Evolutionary conservation across 1,140 invertebrate genomes (phyloP).

Genomic region (Drosophila mauritiana): DNA sequence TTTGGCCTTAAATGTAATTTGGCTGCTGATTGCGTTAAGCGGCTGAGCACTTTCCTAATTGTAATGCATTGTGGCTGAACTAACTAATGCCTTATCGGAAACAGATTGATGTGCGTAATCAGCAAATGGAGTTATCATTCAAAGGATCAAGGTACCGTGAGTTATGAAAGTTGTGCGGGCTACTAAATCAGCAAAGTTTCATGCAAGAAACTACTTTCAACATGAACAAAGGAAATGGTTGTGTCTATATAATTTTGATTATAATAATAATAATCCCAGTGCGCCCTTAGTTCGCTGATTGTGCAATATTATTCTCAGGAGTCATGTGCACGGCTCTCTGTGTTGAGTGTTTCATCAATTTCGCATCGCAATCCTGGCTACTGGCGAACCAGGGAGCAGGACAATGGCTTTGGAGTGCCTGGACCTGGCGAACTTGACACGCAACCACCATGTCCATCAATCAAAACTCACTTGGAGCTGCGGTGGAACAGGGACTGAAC

Average conservation of each 20-base stretch:
- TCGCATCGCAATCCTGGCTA: slow-evolving; percentile 7
- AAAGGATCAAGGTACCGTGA: too few relatives aligned
- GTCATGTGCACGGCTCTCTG: slow-evolving; percentile 25
- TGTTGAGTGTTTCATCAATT: slow-evolving; percentile 35
- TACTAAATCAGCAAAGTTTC: not conserved
- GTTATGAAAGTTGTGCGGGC: not conserved
- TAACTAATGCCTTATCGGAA: slow-evolving; percentile 28
- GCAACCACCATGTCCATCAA: slow-evolving; percentile 35
- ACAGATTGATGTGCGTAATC: slow-evolving; percentile 19
- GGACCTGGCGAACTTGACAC: slow-evolving; percentile 41
- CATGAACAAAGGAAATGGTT: not conserved
- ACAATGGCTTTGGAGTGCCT: slow-evolving; percentile 45
- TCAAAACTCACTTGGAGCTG: slow-evolving; percentile 41
- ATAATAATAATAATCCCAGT: not conserved
- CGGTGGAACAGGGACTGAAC: slow-evolving; percentile 12
- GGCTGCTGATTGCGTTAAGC: slow-evolving; percentile 27
- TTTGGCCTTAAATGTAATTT: slow-evolving; percentile 27
- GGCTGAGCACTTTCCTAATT: slow-evolving; percentile 32
- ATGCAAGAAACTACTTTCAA: not conserved
- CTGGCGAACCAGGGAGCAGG: slow-evolving; percentile 14
- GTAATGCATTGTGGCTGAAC: slow-evolving; percentile 28
- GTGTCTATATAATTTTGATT: too few relatives aligned
- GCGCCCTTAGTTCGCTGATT: not conserved
- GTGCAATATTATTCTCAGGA: slow-evolving; percentile 2
- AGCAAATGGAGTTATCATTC: too few relatives aligned